A percentile compares a stretch with the other conserved stretches of the same genome.
Conservation (phyloP, 2,797 vertebrate species). For the Brotula barbata region DNA sequence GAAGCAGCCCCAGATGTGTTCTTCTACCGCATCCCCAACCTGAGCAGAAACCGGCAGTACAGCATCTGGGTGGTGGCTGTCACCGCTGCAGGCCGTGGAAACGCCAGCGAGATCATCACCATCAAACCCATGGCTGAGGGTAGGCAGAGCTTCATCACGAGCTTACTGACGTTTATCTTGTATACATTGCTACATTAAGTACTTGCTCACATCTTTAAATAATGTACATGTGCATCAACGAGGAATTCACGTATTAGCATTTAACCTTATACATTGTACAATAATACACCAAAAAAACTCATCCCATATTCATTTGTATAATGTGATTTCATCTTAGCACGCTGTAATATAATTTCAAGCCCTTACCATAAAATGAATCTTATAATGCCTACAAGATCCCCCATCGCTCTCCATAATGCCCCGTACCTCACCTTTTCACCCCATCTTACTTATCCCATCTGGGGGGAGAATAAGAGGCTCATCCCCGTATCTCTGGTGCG, state of each 20-base stretch:
- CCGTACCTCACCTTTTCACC: background rate
- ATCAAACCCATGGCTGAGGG: constrained; percentile 95
- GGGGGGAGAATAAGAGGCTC: constrained; percentile 5
- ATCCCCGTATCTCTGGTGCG: constrained; percentile 6
- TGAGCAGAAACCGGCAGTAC: constrained; percentile 94
- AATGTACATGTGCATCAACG: background rate
- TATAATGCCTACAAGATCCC: background rate
- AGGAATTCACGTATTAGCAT: background rate
- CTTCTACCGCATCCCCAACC: constrained; percentile 94
- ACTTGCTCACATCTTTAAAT: too few relatives aligned
- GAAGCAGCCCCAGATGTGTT: constrained; percentile 95
- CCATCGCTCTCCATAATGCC: background rate
- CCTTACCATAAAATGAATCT: background rate
- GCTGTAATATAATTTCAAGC: background rate
- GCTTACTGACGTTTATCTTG: background rate
- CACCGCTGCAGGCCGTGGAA: constrained; percentile 91
- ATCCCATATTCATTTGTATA: too few relatives aligned
- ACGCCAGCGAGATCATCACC: constrained; percentile 93
- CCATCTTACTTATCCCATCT: background rate
- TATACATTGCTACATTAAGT: too few relatives aligned
- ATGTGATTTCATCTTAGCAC: too few relatives aligned
- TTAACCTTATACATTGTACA: too few relatives aligned
- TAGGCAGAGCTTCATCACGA: constrained; percentile 45
- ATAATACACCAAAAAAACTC: too few relatives aligned
- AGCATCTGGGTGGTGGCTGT: constrained; percentile 97